Percentiles rank a stretch among this genome's conserved stretches.
Evolutionary conservation across 2,888 invertebrate species (phyloP).

Genomic region (Gari tellinella): DNA sequence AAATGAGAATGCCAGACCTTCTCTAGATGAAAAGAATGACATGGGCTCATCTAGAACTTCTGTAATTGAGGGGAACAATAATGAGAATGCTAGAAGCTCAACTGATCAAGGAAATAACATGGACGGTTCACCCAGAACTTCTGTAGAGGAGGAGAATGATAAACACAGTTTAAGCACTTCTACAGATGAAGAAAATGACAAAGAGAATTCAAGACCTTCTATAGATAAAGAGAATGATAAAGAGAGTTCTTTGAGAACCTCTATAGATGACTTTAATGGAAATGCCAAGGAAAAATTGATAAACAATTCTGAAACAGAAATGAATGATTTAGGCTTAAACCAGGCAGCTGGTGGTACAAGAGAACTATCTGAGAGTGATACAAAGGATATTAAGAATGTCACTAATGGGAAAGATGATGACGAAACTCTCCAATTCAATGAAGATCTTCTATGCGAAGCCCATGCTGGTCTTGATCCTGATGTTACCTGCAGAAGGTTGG

Average conservation of each 20-base stretch:
- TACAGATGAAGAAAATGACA: constrained; percentile 1
- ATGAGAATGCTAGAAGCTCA: not conserved
- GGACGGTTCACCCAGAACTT: too few species aligned
- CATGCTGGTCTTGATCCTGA: constrained; percentile 85
- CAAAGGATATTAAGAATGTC: not conserved
- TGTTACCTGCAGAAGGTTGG: constrained; percentile 84
- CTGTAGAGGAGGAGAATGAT: constrained; percentile 12
- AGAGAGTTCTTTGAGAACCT: constrained; percentile 2
- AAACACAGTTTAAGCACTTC: constrained; percentile 17
- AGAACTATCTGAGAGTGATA: not conserved
- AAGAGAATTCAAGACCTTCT: not conserved
- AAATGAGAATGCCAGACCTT: constrained; percentile 29
- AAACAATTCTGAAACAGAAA: not conserved
- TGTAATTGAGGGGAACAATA: not conserved
- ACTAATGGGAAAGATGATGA: constrained; percentile 39
- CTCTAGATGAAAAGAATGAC: not conserved
- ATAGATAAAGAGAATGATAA: not conserved
- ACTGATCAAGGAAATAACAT: not conserved
- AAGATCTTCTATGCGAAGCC: constrained; percentile 86
- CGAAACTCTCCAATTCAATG: constrained; percentile 86
- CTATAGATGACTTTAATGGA: not conserved
- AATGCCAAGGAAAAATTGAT: constrained; percentile 1
- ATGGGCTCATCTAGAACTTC: not conserved
- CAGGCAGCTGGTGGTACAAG: not conserved
- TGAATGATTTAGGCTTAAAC: not conserved